phyloP scores from a whole-genome alignment of 2,888 invertebrate species.

The Crematogaster levior region DNA sequence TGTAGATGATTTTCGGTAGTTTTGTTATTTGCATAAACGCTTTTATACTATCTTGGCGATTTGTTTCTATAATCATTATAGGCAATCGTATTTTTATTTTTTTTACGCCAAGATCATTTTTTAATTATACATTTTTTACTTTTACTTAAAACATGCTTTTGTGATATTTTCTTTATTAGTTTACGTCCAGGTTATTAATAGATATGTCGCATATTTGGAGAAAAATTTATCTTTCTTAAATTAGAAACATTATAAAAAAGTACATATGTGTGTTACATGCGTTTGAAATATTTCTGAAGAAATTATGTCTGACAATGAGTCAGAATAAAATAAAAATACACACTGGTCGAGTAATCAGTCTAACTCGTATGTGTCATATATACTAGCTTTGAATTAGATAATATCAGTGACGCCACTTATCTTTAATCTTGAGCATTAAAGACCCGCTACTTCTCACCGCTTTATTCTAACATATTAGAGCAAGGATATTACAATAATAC shows the following conservation, averaged over 20 bases:
- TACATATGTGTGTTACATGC: neutral
- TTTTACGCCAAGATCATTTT: neutral
- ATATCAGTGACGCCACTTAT: constrained; percentile 46
- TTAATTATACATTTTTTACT: constrained; percentile 12
- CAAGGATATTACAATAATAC: constrained; percentile 20
- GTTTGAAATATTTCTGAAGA: neutral
- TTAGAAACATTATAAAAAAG: neutral
- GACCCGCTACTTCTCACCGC: constrained; percentile 39
- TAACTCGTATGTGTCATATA: constrained; percentile 6
- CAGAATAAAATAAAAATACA: constrained; percentile 36
- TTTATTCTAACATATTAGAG: constrained; percentile 32
- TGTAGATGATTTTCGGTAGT: neutral
- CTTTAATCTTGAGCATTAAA: constrained; percentile 42
- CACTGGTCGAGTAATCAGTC: neutral
- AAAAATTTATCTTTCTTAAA: neutral
- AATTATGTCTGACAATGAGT: constrained; percentile 3
- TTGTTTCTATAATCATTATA: neutral
- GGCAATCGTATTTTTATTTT: neutral
- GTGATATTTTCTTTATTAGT: neutral
- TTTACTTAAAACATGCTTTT: neutral
- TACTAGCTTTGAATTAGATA: constrained; percentile 41
- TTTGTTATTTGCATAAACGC: neutral
- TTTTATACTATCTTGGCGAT: neutral
- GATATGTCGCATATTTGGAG: neutral
- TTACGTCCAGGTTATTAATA: neutral